Conservation (phyloP, 2,113 vertebrate genomes). For the Zapus hudsonius region DNA sequence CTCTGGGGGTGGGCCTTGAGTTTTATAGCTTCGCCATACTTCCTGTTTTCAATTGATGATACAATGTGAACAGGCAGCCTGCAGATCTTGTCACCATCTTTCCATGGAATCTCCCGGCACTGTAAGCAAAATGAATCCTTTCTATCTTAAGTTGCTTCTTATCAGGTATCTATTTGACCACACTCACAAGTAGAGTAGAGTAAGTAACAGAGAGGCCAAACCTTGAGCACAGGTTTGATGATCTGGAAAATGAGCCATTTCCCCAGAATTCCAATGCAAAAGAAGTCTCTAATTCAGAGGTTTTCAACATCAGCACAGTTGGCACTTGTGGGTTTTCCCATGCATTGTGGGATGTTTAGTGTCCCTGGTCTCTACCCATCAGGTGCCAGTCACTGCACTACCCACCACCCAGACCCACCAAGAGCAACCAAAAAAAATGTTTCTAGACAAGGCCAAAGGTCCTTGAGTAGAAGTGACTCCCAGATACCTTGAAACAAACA, state of each 20-base stretch:
- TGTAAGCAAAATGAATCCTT: no score
- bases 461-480: neutral
- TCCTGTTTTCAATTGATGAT: no score
- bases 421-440: neutral
- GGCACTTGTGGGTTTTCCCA: neutral
- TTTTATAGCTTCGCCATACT: no score
- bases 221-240: neutral
- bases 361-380: neutral
- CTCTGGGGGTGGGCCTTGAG: no score
- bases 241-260: neutral
- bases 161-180: no score
- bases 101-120: no score
- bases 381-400: neutral
- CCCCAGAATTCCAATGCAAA: neutral
- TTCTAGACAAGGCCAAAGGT: neutral
- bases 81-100: no score
- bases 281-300: neutral
- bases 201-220: neutral
- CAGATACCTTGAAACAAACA: no score
- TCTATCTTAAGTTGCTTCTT: no score
- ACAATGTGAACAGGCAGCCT: no score
- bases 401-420: fast-evolving
- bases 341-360: neutral
- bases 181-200: no score
- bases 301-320: neutral